Conservation (phyloP, 1,140 invertebrate genomes). For the Chironomus striatipennis region DNA sequence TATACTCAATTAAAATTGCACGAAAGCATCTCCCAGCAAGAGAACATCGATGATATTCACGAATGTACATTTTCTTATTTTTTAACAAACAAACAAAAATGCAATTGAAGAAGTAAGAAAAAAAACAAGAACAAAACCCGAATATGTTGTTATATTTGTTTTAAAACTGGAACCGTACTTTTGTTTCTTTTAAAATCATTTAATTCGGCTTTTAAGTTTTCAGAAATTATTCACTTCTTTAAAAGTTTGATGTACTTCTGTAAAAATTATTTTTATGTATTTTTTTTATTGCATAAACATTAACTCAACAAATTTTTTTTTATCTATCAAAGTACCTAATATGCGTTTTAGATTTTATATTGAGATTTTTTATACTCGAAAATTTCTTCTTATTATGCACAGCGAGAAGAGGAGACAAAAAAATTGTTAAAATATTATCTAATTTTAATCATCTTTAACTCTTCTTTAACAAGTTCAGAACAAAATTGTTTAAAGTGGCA, state of each 20-base stretch:
- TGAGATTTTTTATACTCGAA: no score
- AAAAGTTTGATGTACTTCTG: no score
- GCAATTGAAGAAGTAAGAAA: neutral
- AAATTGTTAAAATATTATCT: neutral
- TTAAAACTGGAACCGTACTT: no score
- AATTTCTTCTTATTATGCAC: no score
- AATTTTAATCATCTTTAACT: conserved; percentile 15
- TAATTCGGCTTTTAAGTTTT: no score
- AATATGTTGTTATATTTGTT: neutral
- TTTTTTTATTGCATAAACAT: no score
- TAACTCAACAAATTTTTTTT: no score
- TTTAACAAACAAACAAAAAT: neutral
- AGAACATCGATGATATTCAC: neutral
- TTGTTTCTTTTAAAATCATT: no score
- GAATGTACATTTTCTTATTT: neutral
- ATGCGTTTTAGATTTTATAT: no score
- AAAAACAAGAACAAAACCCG: neutral
- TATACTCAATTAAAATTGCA: conserved; percentile 19
- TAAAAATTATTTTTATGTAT: no score
- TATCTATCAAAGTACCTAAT: no score
- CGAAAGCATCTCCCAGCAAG: neutral
- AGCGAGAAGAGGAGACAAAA: neutral
- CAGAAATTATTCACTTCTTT: no score
- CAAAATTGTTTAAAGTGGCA: neutral
- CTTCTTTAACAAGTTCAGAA: neutral